Evolutionary conservation across 1,140 invertebrate genomes (phyloP).

Genomic region (Brachionus sp.): DNA sequence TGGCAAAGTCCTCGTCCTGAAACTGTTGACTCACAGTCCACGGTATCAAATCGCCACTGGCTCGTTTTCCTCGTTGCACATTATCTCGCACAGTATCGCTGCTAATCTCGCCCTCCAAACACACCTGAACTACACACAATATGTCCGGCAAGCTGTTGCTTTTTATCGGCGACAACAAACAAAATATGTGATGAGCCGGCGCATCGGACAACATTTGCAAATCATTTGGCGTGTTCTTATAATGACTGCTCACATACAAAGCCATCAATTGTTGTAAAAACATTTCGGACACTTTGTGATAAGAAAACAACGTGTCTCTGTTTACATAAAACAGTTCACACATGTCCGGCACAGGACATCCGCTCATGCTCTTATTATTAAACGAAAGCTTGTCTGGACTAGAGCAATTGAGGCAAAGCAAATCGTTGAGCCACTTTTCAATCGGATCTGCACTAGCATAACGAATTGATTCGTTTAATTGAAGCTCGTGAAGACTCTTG

Average conservation of each 20-base stretch:
- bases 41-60: conserved; percentile 92
- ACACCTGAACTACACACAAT: conserved; percentile 84
- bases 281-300: conserved; percentile 87
- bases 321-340: conserved; percentile 79
- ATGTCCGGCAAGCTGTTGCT: conserved; percentile 75
- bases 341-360: conserved; percentile 77
- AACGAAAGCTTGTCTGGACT: conserved; percentile 51
- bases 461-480: conserved; percentile 86
- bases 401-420: conserved; percentile 80
- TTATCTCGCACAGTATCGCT: conserved; percentile 73
- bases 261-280: conserved; percentile 88
- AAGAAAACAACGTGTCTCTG: conserved; percentile 92
- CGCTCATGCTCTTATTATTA: conserved; percentile 67
- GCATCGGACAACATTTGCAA: conserved; percentile 97
- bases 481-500: conserved; percentile 49
- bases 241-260: conserved; percentile 94
- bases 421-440: conserved; percentile 83
- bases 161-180: conserved; percentile 76
- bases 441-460: conserved; percentile 82
- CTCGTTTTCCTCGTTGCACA: conserved; percentile 77
- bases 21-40: conserved; percentile 97
- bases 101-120: conserved; percentile 89
- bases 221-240: conserved; percentile 98
- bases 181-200: conserved; percentile 94
- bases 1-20: conserved; percentile 86